Percentiles rank a stretch among this genome's conserved stretches.
Conservation (phyloP, 2,797 vertebrate genomes). For the Sebastes flavidus region DNA sequence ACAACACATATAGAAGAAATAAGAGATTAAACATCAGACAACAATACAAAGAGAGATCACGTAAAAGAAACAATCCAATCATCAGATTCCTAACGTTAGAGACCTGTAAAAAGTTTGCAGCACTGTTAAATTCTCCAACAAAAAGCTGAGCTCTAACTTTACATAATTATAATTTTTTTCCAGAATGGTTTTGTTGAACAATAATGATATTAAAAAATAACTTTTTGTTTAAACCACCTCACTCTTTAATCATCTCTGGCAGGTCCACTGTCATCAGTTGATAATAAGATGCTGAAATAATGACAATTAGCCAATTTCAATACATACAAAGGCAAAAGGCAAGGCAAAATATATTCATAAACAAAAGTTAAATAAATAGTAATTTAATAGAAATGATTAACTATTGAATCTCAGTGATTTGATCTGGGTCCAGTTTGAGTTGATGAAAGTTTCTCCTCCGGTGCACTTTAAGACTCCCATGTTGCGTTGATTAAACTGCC, state of each 20-base stretch:
- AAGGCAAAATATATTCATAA: not conserved
- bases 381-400: not conserved
- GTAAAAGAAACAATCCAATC: slow-evolving; percentile 19
- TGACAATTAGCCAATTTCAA: no score
- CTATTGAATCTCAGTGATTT: not conserved
- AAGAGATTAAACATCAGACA: not conserved
- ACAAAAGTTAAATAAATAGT: not conserved
- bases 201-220: not conserved
- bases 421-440: not conserved
- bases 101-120: slow-evolving; percentile 4
- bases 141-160: not conserved
- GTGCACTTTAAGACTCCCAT: slow-evolving; percentile 16
- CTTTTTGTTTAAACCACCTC: not conserved
- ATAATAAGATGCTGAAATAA: no score
- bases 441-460: not conserved
- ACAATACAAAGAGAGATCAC: not conserved
- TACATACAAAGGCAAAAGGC: not conserved
- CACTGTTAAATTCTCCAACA: not conserved
- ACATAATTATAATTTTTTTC: not conserved
- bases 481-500: slow-evolving; percentile 40
- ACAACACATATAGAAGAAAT: not conserved
- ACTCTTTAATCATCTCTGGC: no score
- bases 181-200: not conserved
- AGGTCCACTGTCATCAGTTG: no score
- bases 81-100: not conserved